phyloP scores from a whole-genome alignment of 2,113 vertebrate species.

The Pterophyllum scalare region DNA sequence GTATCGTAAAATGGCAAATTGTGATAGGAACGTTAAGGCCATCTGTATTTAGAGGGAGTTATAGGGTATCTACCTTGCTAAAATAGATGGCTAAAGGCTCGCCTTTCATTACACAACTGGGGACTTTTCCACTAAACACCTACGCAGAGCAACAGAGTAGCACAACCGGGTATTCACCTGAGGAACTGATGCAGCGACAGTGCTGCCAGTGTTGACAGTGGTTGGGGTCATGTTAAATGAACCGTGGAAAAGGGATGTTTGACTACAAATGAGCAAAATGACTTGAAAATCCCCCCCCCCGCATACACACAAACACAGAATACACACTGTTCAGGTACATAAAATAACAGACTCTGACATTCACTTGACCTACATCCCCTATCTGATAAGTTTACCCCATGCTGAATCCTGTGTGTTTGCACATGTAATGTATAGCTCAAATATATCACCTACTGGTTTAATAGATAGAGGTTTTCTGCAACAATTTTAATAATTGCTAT shows the following conservation, averaged over 20 bases:
- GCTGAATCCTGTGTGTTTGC: background rate
- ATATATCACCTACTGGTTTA: background rate
- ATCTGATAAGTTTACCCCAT: slow-evolving; percentile 41
- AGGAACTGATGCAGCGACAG: background rate
- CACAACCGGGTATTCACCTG: background rate
- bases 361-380: slow-evolving; percentile 57
- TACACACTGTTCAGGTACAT: slow-evolving; percentile 10
- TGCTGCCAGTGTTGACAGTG: background rate
- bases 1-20: background rate
- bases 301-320: background rate
- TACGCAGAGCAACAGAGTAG: background rate
- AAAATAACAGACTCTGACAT: slow-evolving; percentile 43
- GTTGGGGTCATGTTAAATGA: slow-evolving; percentile 7
- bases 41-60: background rate
- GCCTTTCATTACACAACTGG: background rate
- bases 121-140: background rate
- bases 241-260: background rate
- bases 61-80: background rate
- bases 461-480: background rate
- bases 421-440: background rate
- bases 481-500: background rate
- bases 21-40: background rate
- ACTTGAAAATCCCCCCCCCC: background rate
- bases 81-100: background rate
- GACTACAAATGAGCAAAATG: background rate